Evolutionary conservation across 2,113 vertebrate species (phyloP), one percentile per base, ranked within the genome.

Genomic region (Cervus canadensis): DNA sequence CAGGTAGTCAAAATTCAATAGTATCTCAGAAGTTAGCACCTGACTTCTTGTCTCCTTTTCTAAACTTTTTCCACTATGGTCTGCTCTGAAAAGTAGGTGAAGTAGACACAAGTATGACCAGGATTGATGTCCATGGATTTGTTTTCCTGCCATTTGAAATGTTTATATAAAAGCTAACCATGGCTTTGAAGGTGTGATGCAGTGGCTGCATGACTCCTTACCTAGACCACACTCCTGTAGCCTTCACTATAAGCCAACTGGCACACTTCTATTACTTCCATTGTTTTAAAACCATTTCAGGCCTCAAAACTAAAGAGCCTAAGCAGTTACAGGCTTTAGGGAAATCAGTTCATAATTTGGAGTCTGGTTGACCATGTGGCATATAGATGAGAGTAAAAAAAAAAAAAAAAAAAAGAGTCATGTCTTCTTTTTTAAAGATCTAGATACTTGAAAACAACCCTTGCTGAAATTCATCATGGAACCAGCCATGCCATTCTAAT

Each of bases 381-480:
- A 79, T 54, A 57, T 54, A 6, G 6, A 89, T 59, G 16, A 92
- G 7, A 95, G 14, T 5, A 88, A 89, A n/a, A 64, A 71, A 96
- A 84, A 30, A 30, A 36, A 36, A 48, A 48, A 48, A 94, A 48
- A 74, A 79, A 93, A 43, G 43, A 95, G 84, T 45, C 67, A 23
- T 30, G 11, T 60, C 57, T 95, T 85, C 60, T 56, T 91, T 95
- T 88, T 90, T 40, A 79, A 95, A 93, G 43, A 89, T 71, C 43
- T 36, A 86, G 60, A 87, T 90, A 82, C 74, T 96, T 96, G 71
- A 93, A 94, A 96, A 83, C 56, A 13, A 57, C 48, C 54, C 43
- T 60, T 93, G 26, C 45, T 90, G 45, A 95, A 98, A 96, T 98
- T 95, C 97, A 97, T 98, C 97, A 96, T 88, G 86, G 94, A 79